phyloP scores from a whole-genome alignment of 2,888 invertebrate genomes.

The Iphiclides podalirius region DNA sequence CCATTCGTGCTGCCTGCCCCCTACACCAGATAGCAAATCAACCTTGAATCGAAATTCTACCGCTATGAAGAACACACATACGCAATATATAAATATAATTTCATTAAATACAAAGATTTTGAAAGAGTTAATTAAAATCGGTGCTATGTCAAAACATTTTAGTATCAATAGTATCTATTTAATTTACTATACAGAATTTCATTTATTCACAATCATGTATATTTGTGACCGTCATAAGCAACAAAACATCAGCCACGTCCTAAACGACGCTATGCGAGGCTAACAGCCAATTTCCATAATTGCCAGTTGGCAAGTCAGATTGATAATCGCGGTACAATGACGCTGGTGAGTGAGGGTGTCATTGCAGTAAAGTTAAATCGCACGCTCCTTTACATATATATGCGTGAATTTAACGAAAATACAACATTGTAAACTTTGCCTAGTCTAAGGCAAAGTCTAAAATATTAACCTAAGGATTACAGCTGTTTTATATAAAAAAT shows the following conservation, averaged over 20 bases:
- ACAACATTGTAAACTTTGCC: not conserved
- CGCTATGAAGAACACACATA: no score
- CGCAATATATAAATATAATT: no score
- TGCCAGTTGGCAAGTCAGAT: not conserved
- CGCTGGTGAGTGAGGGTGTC: not conserved
- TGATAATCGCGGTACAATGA: not conserved
- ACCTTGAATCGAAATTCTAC: no score
- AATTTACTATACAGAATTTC: no score
- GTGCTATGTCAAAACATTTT: no score
- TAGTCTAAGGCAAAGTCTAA: not conserved
- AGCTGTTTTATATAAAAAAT: no score
- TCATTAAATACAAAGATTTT: no score
- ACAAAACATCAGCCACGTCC: not conserved
- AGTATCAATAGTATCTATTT: no score
- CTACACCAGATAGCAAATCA: slow-evolving; percentile 36
- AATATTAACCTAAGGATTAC: no score
- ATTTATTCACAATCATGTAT: no score
- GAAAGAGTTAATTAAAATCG: no score
- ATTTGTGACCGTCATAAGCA: no score
- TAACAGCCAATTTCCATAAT: not conserved
- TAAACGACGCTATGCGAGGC: not conserved
- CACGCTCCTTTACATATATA: not conserved
- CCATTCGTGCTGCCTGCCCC: slow-evolving; percentile 47
- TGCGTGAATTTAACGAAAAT: not conserved
- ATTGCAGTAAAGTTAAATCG: not conserved